Percentiles rank a stretch among this genome's conserved stretches.
phyloP scores from a whole-genome alignment of 2,888 invertebrate genomes.

The Epirrita christyi region DNA sequence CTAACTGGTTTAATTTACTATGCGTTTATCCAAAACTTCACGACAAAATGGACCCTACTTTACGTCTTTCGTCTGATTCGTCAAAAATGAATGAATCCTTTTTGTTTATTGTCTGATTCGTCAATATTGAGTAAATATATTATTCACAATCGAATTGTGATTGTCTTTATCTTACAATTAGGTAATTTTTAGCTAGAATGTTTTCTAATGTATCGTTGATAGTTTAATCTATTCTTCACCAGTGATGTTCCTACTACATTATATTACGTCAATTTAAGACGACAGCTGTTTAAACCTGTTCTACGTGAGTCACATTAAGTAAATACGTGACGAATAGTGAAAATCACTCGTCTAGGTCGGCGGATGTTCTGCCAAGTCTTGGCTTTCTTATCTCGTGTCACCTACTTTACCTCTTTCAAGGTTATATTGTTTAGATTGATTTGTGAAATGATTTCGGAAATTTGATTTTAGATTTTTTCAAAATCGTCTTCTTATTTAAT shows the following conservation, averaged over 20 bases:
- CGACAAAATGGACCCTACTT: no score
- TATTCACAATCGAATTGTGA: no score
- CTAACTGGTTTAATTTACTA: not conserved
- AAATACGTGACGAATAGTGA: slow-evolving; percentile 59
- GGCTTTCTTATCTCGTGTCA: slow-evolving; percentile 26
- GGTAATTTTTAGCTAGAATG: no score
- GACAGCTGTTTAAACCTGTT: slow-evolving; percentile 33
- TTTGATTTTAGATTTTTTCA: no score
- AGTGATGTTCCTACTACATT: not conserved
- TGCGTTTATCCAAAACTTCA: no score
- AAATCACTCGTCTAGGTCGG: slow-evolving; percentile 47
- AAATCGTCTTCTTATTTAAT: not conserved
- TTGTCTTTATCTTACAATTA: no score
- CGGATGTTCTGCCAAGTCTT: slow-evolving; percentile 40
- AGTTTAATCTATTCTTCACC: no score
- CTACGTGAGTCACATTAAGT: slow-evolving; percentile 53
- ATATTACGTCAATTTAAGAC: slow-evolving; percentile 22
- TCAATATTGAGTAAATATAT: no score
- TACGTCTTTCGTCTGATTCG: no score
- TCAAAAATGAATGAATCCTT: no score
- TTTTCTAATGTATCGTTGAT: no score
- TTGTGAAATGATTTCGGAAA: not conserved
- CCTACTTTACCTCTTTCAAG: slow-evolving; percentile 14
- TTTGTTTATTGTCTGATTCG: no score
- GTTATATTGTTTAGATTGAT: slow-evolving; percentile 4